These are phyloP conservation scores for Desoria tigrina DNA, from an alignment of 2,888 invertebrate genomes.

Conservation along the genomic window DNA sequence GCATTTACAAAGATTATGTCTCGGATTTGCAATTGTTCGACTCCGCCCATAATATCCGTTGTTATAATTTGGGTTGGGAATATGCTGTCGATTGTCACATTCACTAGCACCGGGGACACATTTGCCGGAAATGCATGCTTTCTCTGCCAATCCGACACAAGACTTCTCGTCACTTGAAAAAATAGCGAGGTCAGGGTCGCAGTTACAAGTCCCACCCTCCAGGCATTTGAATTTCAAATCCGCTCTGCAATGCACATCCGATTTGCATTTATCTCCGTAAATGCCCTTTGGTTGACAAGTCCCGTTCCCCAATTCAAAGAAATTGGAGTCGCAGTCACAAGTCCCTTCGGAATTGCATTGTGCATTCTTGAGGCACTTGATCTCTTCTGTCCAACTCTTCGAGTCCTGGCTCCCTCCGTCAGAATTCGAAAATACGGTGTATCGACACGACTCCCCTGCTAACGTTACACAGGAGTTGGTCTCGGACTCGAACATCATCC, in stretches of 20 bases:
- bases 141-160: conserved; percentile 30
- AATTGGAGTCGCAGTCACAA: conserved; percentile 30
- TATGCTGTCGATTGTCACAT: too few species aligned
- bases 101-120: too few species aligned
- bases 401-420: conserved; percentile 20
- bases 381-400: conserved; percentile 29
- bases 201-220: conserved; percentile 19
- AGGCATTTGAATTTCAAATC: conserved; percentile 27
- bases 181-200: conserved; percentile 24
- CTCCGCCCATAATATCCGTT: too few species aligned
- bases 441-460: conserved; percentile 33
- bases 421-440: conserved; percentile 12
- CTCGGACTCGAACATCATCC: conserved; percentile 26
- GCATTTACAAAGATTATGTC: too few species aligned
- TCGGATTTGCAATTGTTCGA: too few species aligned
- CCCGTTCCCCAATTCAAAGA: conserved; percentile 30
- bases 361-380: conserved; percentile 26
- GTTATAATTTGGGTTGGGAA: too few species aligned
- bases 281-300: conserved; percentile 28
- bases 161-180: conserved; percentile 3
- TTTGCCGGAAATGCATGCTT: conserved; percentile 1
- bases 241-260: conserved; percentile 25
- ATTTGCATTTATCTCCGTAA: conserved; percentile 20
- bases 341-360: conserved; percentile 27
- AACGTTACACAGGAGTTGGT: conserved; percentile 23